Evolutionary conservation across 2,797 vertebrate genomes (phyloP).

Genomic region (Pseudochromis fuscus): DNA sequence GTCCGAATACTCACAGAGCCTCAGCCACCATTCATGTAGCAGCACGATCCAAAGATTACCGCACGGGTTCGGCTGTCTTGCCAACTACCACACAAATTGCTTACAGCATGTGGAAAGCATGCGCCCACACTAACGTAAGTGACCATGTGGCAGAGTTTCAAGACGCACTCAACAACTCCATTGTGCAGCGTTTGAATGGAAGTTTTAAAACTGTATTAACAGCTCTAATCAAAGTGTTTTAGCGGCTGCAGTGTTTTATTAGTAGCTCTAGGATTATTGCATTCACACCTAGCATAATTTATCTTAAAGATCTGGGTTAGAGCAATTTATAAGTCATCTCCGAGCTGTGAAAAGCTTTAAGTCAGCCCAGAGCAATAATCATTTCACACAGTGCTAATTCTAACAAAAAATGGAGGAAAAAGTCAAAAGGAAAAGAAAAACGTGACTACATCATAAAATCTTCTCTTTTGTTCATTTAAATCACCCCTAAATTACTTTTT

Average conservation of each 20-base stretch:
- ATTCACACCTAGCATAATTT: constrained; percentile 21
- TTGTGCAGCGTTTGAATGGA: constrained; percentile 64
- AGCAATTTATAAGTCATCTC: constrained; percentile 2
- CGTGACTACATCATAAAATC: not conserved
- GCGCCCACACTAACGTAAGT: constrained; percentile 71
- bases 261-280: constrained; percentile 8
- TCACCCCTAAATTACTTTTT: constrained; percentile 5
- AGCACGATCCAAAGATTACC: constrained; percentile 81
- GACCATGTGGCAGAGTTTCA: constrained; percentile 68
- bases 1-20: constrained; percentile 68
- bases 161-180: constrained; percentile 75
- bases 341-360: constrained; percentile 2
- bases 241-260: constrained; percentile 26
- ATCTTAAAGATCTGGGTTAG: constrained; percentile 10
- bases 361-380: not conserved
- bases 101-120: constrained; percentile 88
- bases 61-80: constrained; percentile 68
- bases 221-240: constrained; percentile 16
- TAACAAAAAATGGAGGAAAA: not conserved
- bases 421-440: no score
- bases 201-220: constrained; percentile 34
- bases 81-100: constrained; percentile 80
- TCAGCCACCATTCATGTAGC: constrained; percentile 79
- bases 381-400: not conserved
- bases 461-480: not conserved